Evolutionary conservation across 2,797 vertebrate genomes (phyloP).

Genomic region (Geotrypetes seraphini): DNA sequence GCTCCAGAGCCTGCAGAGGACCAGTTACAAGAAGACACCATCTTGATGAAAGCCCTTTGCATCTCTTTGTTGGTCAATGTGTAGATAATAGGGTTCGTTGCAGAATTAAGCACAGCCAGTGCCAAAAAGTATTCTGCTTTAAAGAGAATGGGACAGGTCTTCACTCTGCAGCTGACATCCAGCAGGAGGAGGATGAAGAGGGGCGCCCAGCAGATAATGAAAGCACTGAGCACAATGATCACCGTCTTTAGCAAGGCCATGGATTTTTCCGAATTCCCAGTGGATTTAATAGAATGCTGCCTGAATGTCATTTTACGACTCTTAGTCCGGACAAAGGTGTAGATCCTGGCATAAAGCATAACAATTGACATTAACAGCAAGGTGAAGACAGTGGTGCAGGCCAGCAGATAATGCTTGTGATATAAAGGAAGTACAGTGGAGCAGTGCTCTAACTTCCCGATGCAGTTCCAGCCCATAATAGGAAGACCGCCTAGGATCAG

Average conservation of each 20-base stretch:
- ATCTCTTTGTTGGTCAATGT: constrained; percentile 96
- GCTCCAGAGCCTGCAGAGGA: constrained; percentile 46
- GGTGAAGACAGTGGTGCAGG: constrained; percentile 91
- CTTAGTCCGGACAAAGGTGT: constrained; percentile 80
- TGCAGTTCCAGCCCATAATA: constrained; percentile 94
- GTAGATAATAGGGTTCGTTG: constrained; percentile 94
- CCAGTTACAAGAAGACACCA: constrained; percentile 70
- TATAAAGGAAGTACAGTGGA: constrained; percentile 93
- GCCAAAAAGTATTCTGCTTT: constrained; percentile 91
- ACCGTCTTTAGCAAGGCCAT: constrained; percentile 92
- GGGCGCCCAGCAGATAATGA: constrained; percentile 93
- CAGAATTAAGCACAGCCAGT: constrained; percentile 89
- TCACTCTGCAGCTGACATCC: constrained; percentile 83
- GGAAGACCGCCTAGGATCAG: constrained; percentile 79
- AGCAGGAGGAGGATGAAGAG: constrained; percentile 88
- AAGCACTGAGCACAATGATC: constrained; percentile 90
- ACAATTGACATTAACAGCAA: constrained; percentile 85
- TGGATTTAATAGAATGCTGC: constrained; percentile 75
- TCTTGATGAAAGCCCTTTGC: constrained; percentile 84
- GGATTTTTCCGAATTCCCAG: constrained; percentile 87
- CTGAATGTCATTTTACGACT: constrained; percentile 86
- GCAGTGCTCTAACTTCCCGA: constrained; percentile 59
- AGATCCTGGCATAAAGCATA: constrained; percentile 87
- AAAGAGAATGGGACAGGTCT: constrained; percentile 73
- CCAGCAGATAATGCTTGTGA: constrained; percentile 95